Conservation (phyloP, 2,797 vertebrate genomes). For the Myotis planiceps region DNA sequence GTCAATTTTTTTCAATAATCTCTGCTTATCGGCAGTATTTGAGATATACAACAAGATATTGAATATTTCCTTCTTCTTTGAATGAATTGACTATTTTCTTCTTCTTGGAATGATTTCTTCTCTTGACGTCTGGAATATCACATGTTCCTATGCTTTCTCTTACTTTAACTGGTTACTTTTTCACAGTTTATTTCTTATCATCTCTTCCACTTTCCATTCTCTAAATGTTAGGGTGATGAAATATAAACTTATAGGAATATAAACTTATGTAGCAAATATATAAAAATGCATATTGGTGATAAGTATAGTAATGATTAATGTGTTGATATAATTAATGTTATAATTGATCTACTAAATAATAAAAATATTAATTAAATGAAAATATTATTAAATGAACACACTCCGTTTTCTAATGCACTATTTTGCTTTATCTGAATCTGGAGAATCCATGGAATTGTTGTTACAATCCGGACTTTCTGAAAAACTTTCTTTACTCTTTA, state of each 20-base stretch:
- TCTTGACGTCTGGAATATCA: background rate
- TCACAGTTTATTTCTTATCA: background rate
- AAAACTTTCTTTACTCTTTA: background rate
- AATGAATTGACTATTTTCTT: background rate
- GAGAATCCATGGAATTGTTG: background rate
- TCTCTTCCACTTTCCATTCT: background rate
- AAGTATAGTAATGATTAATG: background rate
- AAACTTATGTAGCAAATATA: background rate
- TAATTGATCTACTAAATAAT: background rate
- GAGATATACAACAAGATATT: background rate
- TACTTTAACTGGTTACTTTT: background rate
- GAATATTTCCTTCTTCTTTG: background rate
- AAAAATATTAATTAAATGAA: background rate
- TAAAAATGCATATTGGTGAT: background rate
- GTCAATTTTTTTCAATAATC: background rate
- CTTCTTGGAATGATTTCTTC: background rate
- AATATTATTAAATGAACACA: background rate
- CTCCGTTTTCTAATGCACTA: background rate
- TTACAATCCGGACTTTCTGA: background rate
- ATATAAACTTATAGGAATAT: background rate
- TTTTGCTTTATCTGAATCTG: background rate
- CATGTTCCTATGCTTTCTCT: background rate
- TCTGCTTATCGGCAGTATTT: background rate
- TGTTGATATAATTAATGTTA: background rate
- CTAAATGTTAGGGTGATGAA: background rate